phyloP scores from a whole-genome alignment of 2,888 invertebrate species.

The Erannis defoliaria region DNA sequence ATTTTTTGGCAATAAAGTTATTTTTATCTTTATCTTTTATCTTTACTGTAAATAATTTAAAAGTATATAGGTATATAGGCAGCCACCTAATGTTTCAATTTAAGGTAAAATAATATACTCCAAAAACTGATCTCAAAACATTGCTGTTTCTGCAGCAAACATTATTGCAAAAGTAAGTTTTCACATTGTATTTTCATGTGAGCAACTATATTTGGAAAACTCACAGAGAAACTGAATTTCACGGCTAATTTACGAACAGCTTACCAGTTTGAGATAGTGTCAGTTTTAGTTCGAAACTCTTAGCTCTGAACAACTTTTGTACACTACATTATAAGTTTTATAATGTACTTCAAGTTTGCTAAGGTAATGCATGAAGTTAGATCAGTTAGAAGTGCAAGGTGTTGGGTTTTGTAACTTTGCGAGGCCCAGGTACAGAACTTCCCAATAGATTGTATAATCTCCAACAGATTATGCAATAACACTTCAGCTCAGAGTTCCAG shows the following conservation, averaged over 20 bases:
- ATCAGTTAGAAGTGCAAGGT: constrained; percentile 8
- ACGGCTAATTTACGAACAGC: constrained; percentile 35
- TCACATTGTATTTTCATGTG: not conserved
- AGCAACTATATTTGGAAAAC: not conserved
- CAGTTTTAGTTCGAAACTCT: constrained; percentile 22
- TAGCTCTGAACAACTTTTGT: constrained; percentile 15
- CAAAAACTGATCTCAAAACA: too few relatives aligned
- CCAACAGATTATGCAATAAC: too few relatives aligned
- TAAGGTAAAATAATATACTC: too few relatives aligned
- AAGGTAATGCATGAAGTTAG: constrained; percentile 17
- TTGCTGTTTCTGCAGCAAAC: too few relatives aligned
- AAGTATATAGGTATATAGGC: too few relatives aligned
- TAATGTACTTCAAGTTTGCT: constrained; percentile 9
- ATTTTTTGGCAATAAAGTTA: too few relatives aligned
- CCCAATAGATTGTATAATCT: not conserved
- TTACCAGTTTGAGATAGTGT: constrained; percentile 24
- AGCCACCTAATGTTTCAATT: too few relatives aligned
- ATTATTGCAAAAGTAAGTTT: too few relatives aligned
- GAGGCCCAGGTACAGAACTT: not conserved
- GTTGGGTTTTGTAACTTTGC: constrained; percentile 4
- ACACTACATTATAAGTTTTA: constrained; percentile 27
- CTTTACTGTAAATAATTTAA: too few relatives aligned
- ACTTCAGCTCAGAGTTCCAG: not conserved
- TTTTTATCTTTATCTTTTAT: too few relatives aligned
- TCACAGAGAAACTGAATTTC: constrained; percentile 32